Conservation (phyloP, 37 sponge, comb jelly and placozoan species). For the Crambe crambe region DNA sequence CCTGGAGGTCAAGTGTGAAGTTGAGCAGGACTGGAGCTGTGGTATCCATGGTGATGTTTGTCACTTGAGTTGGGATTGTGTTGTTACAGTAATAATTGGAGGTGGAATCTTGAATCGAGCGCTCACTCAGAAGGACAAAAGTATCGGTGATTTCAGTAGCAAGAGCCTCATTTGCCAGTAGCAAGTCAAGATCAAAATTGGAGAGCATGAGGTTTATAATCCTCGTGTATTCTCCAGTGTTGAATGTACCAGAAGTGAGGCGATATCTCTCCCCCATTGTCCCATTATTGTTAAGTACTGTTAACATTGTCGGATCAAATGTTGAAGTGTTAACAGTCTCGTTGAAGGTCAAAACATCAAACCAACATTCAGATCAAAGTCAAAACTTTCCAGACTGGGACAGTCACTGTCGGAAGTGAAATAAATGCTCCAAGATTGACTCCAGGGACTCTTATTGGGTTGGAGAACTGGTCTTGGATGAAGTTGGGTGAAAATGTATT, state of each 20-base stretch:
- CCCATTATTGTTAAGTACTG: constrained; percentile 27
- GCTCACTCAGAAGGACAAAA: constrained; percentile 22
- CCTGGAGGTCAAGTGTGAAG: constrained; percentile 76
- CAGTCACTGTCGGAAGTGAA: constrained; percentile 67
- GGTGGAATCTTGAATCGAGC: constrained; percentile 54
- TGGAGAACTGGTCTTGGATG: constrained; percentile 66
- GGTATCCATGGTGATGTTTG: constrained; percentile 47
- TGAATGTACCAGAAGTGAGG: constrained; percentile 38
- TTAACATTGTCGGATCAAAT: constrained; percentile 58
- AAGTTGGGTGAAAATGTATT: constrained; percentile 63
- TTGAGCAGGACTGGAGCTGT: constrained; percentile 57
- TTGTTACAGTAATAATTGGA: constrained; percentile 65
- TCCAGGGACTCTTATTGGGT: constrained; percentile 56
- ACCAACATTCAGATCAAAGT: constrained; percentile 61
- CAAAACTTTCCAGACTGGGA: constrained; percentile 54
- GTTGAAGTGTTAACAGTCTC: constrained; percentile 84
- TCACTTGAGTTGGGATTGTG: constrained; percentile 33
- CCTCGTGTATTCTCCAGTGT: constrained; percentile 34
- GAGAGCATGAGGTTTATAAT: constrained; percentile 44
- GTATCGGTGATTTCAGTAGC: constrained; percentile 28
- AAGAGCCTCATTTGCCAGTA: constrained; percentile 43
- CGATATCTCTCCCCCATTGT: neutral
- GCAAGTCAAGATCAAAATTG: constrained; percentile 46
- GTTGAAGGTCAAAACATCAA: constrained; percentile 62
- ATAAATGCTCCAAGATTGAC: constrained; percentile 1